Conservation (phyloP, 2,888 invertebrate species). For the Apodemia mormo region DNA sequence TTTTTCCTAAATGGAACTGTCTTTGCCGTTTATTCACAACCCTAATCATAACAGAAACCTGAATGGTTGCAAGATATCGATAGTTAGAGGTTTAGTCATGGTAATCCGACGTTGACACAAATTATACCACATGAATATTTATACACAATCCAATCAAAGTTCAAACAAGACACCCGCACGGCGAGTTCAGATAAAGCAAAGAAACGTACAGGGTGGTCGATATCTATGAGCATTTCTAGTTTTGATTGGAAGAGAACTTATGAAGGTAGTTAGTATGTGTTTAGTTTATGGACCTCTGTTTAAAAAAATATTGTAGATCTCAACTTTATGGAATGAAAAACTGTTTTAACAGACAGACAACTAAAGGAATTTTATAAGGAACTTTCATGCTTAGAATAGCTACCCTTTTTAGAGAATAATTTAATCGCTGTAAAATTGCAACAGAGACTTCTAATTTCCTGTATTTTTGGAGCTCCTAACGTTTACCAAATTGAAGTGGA, state of each 20-base stretch:
- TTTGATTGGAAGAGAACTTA: background rate
- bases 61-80: conserved; percentile 30
- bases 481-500: no score
- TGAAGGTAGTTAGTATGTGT: background rate
- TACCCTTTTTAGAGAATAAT: no score
- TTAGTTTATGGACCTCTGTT: background rate
- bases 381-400: no score
- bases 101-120: conserved; percentile 40
- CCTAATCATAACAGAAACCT: conserved; percentile 18
- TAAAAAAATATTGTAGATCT: background rate
- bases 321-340: no score
- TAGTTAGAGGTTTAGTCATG: conserved; percentile 39
- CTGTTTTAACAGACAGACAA: no score
- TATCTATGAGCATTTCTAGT: background rate
- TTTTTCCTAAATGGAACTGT: background rate
- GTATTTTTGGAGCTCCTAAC: no score
- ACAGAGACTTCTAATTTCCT: no score
- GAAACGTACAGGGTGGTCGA: conserved; percentile 16
- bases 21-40: background rate
- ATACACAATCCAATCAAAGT: conserved; percentile 24
- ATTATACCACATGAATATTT: conserved; percentile 39
- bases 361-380: no score
- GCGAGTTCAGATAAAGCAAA: conserved; percentile 30
- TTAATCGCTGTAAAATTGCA: no score
- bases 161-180: conserved; percentile 23